A percentile compares a stretch with the other conserved stretches of the same genome.
phyloP scores from a whole-genome alignment of 2,888 invertebrate species.

The Homarus gammarus region DNA sequence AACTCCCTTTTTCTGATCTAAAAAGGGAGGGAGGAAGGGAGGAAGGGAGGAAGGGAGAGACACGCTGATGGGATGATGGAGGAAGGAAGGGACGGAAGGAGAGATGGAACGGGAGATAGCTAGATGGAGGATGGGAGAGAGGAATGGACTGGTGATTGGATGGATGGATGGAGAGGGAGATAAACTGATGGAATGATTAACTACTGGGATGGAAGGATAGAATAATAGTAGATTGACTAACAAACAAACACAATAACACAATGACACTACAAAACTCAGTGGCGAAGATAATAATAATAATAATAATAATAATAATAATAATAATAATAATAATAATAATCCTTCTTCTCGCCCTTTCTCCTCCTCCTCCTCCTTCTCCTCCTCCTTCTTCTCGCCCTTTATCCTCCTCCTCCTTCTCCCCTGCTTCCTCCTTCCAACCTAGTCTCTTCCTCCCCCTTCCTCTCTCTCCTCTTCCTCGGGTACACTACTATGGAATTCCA shows the following conservation, averaged over 20 bases:
- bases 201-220: too few relatives aligned
- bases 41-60: constrained; percentile 9
- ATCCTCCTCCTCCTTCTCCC: neutral
- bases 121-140: neutral
- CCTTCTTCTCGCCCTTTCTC: neutral
- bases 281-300: too few relatives aligned
- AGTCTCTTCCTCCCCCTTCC: too few relatives aligned
- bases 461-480: too few relatives aligned
- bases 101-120: neutral
- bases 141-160: neutral
- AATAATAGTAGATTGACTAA: too few relatives aligned
- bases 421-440: too few relatives aligned
- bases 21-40: constrained; percentile 3
- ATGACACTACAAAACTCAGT: too few relatives aligned
- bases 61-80: neutral
- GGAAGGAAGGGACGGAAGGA: neutral
- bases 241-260: too few relatives aligned
- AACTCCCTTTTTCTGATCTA: neutral
- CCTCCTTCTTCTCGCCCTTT: neutral
- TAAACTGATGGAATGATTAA: too few relatives aligned
- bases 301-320: too few relatives aligned
- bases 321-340: too few relatives aligned
- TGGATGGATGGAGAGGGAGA: neutral
- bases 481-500: too few relatives aligned
- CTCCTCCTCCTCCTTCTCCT: neutral